Conservation (phyloP, 2,888 invertebrate species). For the Sesia apiformis region DNA sequence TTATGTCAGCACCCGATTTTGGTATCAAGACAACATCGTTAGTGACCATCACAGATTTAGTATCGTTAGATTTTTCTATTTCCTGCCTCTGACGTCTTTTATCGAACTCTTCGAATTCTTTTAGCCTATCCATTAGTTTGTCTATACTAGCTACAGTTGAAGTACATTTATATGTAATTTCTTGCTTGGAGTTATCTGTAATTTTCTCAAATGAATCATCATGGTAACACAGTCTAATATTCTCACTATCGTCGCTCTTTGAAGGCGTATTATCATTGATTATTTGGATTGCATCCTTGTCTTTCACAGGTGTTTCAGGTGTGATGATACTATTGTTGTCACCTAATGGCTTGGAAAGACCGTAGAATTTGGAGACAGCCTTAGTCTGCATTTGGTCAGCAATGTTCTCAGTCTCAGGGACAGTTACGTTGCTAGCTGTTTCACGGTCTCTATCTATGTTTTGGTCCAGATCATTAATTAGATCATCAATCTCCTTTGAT, state of each 20-base stretch:
- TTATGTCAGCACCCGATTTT: slow-evolving; percentile 62
- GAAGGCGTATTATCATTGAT: slow-evolving; percentile 50
- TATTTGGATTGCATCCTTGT: slow-evolving; percentile 33
- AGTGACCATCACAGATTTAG: slow-evolving; percentile 62
- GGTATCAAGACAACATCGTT: slow-evolving; percentile 65
- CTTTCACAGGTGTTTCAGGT: slow-evolving; percentile 56
- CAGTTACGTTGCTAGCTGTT: slow-evolving; percentile 21
- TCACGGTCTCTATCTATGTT: slow-evolving; percentile 53
- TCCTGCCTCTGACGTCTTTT: slow-evolving; percentile 62
- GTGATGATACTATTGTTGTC: slow-evolving; percentile 45
- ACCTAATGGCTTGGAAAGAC: slow-evolving; percentile 45
- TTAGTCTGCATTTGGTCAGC: slow-evolving; percentile 43
- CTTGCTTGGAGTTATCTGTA: slow-evolving; percentile 40
- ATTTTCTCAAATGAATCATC: slow-evolving; percentile 55
- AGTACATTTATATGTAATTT: slow-evolving; percentile 49
- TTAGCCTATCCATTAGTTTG: slow-evolving; percentile 66
- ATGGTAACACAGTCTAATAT: slow-evolving; percentile 61
- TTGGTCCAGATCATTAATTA: slow-evolving; percentile 60
- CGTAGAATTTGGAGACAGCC: slow-evolving; percentile 50
- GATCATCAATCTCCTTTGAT: slow-evolving; percentile 63
- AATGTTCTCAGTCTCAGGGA: slow-evolving; percentile 8
- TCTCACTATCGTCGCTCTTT: slow-evolving; percentile 60
- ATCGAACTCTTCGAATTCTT: slow-evolving; percentile 67
- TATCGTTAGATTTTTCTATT: slow-evolving; percentile 47
- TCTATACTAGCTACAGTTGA: slow-evolving; percentile 58